A percentile compares a stretch with the other conserved stretches of the same genome.
Conservation (phyloP, 2,888 invertebrate genomes). For the Ommatoiulus sabulosus region DNA sequence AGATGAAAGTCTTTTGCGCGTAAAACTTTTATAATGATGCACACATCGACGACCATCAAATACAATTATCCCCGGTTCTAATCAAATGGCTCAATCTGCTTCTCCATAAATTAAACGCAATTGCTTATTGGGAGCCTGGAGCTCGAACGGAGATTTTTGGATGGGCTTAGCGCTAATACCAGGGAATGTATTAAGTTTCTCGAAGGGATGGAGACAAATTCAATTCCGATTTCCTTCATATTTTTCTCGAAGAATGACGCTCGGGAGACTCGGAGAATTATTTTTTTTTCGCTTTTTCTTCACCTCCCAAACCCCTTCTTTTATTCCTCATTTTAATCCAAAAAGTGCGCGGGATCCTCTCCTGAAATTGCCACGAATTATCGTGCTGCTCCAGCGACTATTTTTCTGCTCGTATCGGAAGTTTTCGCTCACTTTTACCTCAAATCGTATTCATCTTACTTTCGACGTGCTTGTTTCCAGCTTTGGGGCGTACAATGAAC, state of each 20-base stretch:
- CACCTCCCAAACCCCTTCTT: not conserved
- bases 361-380: not conserved
- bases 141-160: constrained; percentile 24
- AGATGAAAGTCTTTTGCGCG: not conserved
- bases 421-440: not conserved
- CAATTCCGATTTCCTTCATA: constrained; percentile 26
- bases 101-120: constrained; percentile 49
- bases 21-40: constrained; percentile 49
- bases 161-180: constrained; percentile 30
- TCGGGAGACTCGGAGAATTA: not conserved
- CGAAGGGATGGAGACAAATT: not conserved
- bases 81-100: constrained; percentile 51
- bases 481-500: too few species aligned
- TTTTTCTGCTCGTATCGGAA: not conserved
- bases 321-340: constrained; percentile 5
- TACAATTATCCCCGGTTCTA: constrained; percentile 45
- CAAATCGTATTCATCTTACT: too few species aligned
- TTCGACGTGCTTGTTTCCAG: too few species aligned
- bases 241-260: constrained; percentile 1
- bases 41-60: constrained; percentile 51
- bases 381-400: not conserved
- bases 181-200: constrained; percentile 30
- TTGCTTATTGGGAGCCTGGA: constrained; percentile 14
- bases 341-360: not conserved
- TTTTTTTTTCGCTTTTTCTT: not conserved